Evolutionary conservation across 1,140 invertebrate species (phyloP), one percentile per base, ranked within the genome.

Genomic region (Drosophila rhopaloa): DNA sequence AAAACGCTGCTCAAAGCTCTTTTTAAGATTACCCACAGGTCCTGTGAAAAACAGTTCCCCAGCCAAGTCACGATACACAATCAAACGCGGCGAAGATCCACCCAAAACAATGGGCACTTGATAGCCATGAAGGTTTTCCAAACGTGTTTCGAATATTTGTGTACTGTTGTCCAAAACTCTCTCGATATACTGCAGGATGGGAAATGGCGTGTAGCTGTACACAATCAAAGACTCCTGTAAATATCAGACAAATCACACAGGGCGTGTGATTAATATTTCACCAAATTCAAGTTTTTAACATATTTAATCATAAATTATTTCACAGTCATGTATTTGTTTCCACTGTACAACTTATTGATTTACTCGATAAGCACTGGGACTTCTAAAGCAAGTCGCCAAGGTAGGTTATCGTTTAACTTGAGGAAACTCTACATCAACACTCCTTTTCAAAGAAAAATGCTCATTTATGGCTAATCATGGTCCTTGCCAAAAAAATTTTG

Each of bases 151-250:
- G 19, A 70, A 40, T 7, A 70, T 27, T 6, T 32, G 10, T 5
- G 54, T 46, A 11, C 0, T 44, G 7, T 51, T 48, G 7, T 35
- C 56, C 16, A 82, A 57, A 46, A 24, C 35, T 13, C 77, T 51
- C 11, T 77, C 54, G 7, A 81, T 58, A 2, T 86, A 32, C 16
- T 79, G 54, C 16, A 89, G 60, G 11, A 58, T 51, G 0, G 90
- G 89, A 59, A 91, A 91, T 0, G 79, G 84, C 7, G 74, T 65
- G 27, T 79, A 91, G 29, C 75, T 77, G 53, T 88, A 78, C 8
- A 91, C 27, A 9, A 59, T 59, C 6, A 24, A 16, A 8, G 81
- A 72, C 7, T 57, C 16, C 88, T 90, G 51, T 35, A 89, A 60
- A 24, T 16, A 29, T 29, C 13, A 27, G 5, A 35, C 2, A 35